Percentiles rank a stretch among this genome's conserved stretches.
Evolutionary conservation across 2,797 vertebrate species (phyloP).

Genomic region (Enteromius mattozi): DNA sequence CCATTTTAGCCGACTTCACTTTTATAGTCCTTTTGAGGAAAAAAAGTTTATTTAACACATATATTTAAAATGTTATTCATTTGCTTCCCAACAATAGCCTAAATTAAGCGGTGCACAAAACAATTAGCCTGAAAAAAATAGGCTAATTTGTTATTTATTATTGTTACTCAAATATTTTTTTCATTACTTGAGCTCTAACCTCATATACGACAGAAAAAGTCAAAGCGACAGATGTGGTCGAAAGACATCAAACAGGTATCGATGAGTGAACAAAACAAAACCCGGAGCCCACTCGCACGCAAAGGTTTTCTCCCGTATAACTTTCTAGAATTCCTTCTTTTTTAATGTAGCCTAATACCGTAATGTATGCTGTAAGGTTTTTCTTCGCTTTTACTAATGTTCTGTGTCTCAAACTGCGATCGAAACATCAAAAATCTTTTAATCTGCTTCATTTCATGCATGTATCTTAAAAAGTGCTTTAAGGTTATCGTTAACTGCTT

Average conservation of each 20-base stretch:
- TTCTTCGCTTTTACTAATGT: not conserved
- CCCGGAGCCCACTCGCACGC: not conserved
- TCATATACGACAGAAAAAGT: not conserved
- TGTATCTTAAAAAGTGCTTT: not conserved
- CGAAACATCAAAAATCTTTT: not conserved
- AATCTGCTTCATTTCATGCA: not conserved
- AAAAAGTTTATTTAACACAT: not conserved
- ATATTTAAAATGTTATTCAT: not conserved
- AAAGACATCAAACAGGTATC: constrained; percentile 33
- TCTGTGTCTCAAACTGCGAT: not conserved
- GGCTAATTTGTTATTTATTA: not conserved
- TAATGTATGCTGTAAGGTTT: not conserved
- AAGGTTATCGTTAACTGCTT: not conserved
- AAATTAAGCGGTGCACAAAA: not conserved
- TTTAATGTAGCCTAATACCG: not conserved
- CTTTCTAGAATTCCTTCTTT: not conserved
- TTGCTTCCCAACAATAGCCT: not conserved
- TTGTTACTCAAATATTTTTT: not conserved
- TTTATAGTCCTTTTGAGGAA: too few relatives aligned
- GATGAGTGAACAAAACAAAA: constrained; percentile 4
- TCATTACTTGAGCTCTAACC: not conserved
- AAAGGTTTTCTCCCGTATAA: not conserved
- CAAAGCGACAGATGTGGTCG: constrained; percentile 7
- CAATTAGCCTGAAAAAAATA: not conserved
- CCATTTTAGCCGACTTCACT: too few relatives aligned